A percentile compares a stretch with the other conserved stretches of the same genome.
Evolutionary conservation across 2,113 vertebrate species (phyloP).

Genomic region (Oxygymnocypris stewartii): DNA sequence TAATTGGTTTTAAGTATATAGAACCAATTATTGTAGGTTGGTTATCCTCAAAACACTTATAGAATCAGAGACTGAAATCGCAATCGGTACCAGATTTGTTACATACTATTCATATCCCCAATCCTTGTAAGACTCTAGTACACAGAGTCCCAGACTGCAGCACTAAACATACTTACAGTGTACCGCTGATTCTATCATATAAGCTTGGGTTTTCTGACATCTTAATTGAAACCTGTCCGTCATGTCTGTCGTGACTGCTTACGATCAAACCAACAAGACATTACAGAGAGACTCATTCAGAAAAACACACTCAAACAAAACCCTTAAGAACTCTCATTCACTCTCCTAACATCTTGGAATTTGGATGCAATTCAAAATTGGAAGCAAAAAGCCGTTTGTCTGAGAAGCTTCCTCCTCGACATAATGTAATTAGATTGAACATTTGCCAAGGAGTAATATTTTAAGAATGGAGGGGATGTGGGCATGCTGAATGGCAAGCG

Average conservation of each 20-base stretch:
- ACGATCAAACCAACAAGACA: constrained; percentile 10
- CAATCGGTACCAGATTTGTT: neutral
- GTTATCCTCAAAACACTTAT: neutral
- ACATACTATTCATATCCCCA: neutral
- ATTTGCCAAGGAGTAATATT: constrained; percentile 61
- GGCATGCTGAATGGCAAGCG: constrained; percentile 34
- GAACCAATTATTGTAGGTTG: neutral
- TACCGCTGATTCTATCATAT: neutral
- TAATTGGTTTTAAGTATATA: neutral
- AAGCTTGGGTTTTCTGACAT: neutral
- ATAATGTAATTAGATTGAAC: constrained; percentile 68
- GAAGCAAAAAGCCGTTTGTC: constrained; percentile 62
- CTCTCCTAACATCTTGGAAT: constrained; percentile 54
- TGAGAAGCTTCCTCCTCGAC: constrained; percentile 57
- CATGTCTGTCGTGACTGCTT: constrained; percentile 21
- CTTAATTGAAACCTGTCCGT: constrained; percentile 26
- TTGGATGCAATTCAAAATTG: constrained; percentile 52
- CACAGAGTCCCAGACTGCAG: neutral
- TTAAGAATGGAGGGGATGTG: constrained; percentile 43
- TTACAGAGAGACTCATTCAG: constrained; percentile 42
- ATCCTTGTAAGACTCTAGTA: neutral
- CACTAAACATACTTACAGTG: neutral
- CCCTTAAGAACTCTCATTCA: constrained; percentile 44
- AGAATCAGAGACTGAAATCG: neutral
- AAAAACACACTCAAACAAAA: constrained; percentile 49